A percentile compares a stretch with the other conserved stretches of the same genome.
Evolutionary conservation across 2,888 invertebrate species (phyloP).

Genomic region (Pandemis cinnamomeana): DNA sequence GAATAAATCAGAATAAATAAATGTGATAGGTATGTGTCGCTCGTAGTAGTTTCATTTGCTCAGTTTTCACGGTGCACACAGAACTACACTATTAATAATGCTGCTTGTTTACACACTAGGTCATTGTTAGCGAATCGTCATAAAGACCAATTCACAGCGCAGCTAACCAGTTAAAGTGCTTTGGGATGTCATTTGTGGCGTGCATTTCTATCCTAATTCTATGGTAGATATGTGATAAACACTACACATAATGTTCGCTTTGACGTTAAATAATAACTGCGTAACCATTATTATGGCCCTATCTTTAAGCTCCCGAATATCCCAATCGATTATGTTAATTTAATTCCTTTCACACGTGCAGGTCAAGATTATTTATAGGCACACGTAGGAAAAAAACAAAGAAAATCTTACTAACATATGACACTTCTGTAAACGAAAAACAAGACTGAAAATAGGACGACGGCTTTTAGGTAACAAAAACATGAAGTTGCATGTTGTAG

Average conservation of each 20-base stretch:
- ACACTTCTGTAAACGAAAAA: background rate
- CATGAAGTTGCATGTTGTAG: background rate
- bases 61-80: background rate
- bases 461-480: background rate
- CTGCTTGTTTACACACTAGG: background rate
- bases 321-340: background rate
- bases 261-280: too few species aligned
- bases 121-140: background rate
- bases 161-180: background rate
- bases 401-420: background rate
- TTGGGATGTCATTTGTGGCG: conserved; percentile 1
- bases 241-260: background rate
- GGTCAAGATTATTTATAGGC: too few species aligned
- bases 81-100: background rate
- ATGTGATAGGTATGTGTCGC: background rate
- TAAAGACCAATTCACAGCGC: background rate
- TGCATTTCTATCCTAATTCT: background rate
- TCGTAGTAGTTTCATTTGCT: background rate
- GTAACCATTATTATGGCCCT: background rate
- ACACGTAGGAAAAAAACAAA: background rate
- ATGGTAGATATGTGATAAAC: background rate
- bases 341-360: background rate
- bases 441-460: background rate
- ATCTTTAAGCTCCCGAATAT: background rate
- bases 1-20: too few species aligned